These are phyloP conservation scores for Euplagia quadripunctaria DNA, from an alignment of 2,888 invertebrate genomes.

Conservation along the genomic window DNA sequence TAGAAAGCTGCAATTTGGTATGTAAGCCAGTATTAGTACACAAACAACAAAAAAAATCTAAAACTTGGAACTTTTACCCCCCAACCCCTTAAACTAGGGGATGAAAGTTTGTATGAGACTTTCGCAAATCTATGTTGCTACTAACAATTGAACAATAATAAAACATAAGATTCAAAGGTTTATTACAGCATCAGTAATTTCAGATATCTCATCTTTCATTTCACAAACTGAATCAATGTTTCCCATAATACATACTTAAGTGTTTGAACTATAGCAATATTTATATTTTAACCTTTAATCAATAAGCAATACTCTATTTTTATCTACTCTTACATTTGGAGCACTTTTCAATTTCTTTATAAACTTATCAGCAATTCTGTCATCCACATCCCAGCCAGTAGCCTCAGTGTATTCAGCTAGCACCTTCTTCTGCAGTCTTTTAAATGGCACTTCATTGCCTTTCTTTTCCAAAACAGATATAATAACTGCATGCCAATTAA, in stretches of 20 bases:
- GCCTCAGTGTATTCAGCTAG: slow-evolving; percentile 88
- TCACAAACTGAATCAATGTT: neutral
- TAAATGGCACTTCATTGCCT: slow-evolving; percentile 90
- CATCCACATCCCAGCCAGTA: slow-evolving; percentile 84
- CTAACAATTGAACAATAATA: neutral
- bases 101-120: too few relatives aligned
- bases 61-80: too few relatives aligned
- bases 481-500: slow-evolving; percentile 85
- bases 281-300: slow-evolving; percentile 49
- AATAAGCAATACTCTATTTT: slow-evolving; percentile 86
- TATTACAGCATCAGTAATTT: slow-evolving; percentile 9
- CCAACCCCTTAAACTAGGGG: too few relatives aligned
- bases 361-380: slow-evolving; percentile 90
- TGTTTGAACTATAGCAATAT: slow-evolving; percentile 40
- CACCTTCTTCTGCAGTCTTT: slow-evolving; percentile 93
- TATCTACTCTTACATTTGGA: slow-evolving; percentile 88
- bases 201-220: slow-evolving; percentile 2
- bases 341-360: slow-evolving; percentile 91
- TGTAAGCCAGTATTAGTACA: too few relatives aligned
- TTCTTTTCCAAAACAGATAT: slow-evolving; percentile 82
- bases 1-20: too few relatives aligned
- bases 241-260: slow-evolving; percentile 12
- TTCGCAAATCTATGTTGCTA: neutral
- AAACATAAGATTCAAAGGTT: neutral
- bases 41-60: too few relatives aligned